Percentiles rank a stretch among this genome's conserved stretches.
Evolutionary conservation across 2,888 invertebrate species (phyloP).

Genomic region (Amitus sp.): DNA sequence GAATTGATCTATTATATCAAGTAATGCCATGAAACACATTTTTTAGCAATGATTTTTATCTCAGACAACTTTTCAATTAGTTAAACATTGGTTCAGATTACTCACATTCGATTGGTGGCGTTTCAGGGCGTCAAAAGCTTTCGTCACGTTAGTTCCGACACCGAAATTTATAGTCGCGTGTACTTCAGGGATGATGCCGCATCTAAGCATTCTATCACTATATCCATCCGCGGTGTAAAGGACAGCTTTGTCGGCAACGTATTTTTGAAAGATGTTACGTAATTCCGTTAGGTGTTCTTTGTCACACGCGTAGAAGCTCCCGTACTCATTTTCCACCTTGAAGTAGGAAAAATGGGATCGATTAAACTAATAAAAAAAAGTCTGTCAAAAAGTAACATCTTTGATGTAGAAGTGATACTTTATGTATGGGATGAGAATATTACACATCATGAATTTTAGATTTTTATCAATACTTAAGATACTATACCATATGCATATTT

Average conservation of each 20-base stretch:
- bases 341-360: too few species aligned
- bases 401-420: too few species aligned
- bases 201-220: slow-evolving; percentile 67
- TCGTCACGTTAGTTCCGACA: slow-evolving; percentile 55
- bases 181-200: slow-evolving; percentile 77
- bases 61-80: too few species aligned
- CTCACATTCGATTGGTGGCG: slow-evolving; percentile 66
- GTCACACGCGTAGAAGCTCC: slow-evolving; percentile 82
- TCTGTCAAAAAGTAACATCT: too few species aligned
- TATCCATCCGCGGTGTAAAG: slow-evolving; percentile 88
- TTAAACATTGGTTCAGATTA: neutral
- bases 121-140: slow-evolving; percentile 67
- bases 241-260: slow-evolving; percentile 74
- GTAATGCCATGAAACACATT: too few species aligned
- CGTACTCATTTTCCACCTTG: slow-evolving; percentile 94
- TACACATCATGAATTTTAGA: too few species aligned
- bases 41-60: too few species aligned
- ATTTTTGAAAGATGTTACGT: slow-evolving; percentile 70
- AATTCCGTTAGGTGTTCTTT: slow-evolving; percentile 75
- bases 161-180: slow-evolving; percentile 85
- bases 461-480: too few species aligned
- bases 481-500: too few species aligned
- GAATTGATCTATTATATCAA: too few species aligned
- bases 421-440: too few species aligned
- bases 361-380: too few species aligned